phyloP scores from a whole-genome alignment of 2,888 invertebrate species.

The Melanophora roralis region DNA sequence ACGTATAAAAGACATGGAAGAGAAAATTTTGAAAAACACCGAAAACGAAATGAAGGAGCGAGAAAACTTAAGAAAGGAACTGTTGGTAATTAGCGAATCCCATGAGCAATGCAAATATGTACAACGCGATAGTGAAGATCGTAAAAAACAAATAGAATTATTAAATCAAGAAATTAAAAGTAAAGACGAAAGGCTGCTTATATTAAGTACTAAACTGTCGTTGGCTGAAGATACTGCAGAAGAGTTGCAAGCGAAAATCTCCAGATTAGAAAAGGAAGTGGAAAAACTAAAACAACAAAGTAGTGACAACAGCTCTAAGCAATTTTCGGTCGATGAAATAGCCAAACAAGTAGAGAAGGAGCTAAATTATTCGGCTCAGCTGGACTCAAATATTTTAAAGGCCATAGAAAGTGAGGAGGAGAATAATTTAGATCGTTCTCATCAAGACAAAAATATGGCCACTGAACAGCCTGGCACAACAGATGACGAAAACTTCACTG shows the following conservation, averaged over 20 bases:
- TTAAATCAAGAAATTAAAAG: conserved; percentile 80
- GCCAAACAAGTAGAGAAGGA: conserved; percentile 80
- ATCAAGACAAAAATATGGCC: conserved; percentile 43
- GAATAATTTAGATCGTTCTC: conserved; percentile 72
- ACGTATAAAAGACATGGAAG: conserved; percentile 69
- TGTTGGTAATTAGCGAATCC: conserved; percentile 75
- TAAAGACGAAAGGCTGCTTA: conserved; percentile 79
- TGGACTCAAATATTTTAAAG: conserved; percentile 80
- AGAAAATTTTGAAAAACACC: conserved; percentile 68
- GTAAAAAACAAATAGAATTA: conserved; percentile 79
- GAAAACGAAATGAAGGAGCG: conserved; percentile 68
- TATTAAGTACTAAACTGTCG: conserved; percentile 66
- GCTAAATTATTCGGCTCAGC: conserved; percentile 80
- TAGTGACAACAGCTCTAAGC: conserved; percentile 72
- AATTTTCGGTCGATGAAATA: conserved; percentile 79
- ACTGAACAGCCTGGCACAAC: conserved; percentile 65
- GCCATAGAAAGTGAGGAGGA: conserved; percentile 79
- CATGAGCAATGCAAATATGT: conserved; percentile 73
- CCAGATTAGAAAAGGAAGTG: conserved; percentile 77
- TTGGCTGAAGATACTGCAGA: conserved; percentile 67
- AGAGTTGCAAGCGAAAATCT: conserved; percentile 78
- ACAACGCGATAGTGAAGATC: conserved; percentile 75
- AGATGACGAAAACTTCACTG: conserved; percentile 73
- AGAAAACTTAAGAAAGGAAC: conserved; percentile 78
- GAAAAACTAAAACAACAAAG: conserved; percentile 70